phyloP scores from a whole-genome alignment of 2,797 vertebrate genomes.

The Tenualosa ilisha region DNA sequence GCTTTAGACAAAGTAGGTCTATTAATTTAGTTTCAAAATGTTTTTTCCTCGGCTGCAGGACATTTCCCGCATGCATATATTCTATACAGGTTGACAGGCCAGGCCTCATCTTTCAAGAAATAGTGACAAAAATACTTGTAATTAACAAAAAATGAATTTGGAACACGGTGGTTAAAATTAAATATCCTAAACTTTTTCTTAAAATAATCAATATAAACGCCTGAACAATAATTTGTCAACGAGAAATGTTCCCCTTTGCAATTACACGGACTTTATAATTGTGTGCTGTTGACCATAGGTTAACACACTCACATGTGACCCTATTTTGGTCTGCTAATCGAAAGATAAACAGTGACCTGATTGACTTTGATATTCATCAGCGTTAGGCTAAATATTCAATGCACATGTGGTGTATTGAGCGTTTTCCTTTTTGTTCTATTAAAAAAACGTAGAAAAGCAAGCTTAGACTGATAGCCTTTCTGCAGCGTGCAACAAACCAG shows the following conservation, averaged over 20 bases:
- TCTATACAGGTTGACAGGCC: no score
- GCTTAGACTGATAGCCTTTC: no score
- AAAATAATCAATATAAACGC: neutral
- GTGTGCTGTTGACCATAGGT: neutral
- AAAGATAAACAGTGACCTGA: neutral
- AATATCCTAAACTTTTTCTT: neutral
- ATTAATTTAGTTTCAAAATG: neutral
- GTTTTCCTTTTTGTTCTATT: neutral
- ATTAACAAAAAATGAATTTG: neutral
- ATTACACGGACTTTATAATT: neutral
- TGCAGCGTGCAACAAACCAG: no score
- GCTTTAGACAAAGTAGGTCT: no score
- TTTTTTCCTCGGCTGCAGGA: neutral
- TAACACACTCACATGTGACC: neutral
- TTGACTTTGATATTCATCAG: neutral
- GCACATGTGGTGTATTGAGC: neutral
- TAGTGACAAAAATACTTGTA: no score
- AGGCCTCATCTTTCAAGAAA: no score
- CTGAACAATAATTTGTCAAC: neutral
- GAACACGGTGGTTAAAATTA: neutral
- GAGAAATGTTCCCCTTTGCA: neutral
- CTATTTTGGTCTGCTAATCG: neutral
- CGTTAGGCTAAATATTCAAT: conserved; percentile 9
- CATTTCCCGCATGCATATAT: neutral
- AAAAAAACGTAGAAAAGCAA: no score